A percentile compares a stretch with the other conserved stretches of the same genome.
phyloP scores from a whole-genome alignment of 2,113 vertebrate genomes.

The Bagarius yarrelli region DNA sequence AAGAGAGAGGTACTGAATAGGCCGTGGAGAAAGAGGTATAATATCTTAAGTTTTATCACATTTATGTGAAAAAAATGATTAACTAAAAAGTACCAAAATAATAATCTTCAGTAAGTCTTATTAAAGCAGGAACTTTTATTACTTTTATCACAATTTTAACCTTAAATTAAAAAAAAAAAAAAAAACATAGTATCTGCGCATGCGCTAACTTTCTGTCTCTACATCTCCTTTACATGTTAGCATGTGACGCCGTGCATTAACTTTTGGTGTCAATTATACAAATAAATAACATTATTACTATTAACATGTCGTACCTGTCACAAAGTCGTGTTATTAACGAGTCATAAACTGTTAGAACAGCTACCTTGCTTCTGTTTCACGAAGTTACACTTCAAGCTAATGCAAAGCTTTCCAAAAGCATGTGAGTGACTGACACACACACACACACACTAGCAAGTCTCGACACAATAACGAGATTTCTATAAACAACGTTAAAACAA shows the following conservation, averaged over 20 bases:
- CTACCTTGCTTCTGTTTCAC: background rate
- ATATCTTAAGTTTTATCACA: too few relatives aligned
- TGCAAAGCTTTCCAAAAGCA: background rate
- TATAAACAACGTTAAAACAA: background rate
- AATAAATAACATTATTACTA: background rate
- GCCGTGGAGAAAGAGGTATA: too few relatives aligned
- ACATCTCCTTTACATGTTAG: background rate
- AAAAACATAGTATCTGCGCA: background rate
- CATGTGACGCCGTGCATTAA: background rate
- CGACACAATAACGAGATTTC: too few relatives aligned
- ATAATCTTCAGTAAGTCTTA: too few relatives aligned
- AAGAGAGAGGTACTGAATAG: too few relatives aligned
- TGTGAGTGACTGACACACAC: background rate
- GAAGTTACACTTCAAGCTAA: background rate
- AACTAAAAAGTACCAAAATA: too few relatives aligned
- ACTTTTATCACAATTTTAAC: background rate
- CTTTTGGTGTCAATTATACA: background rate
- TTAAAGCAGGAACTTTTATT: background rate
- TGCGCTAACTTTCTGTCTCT: conserved; percentile 14
- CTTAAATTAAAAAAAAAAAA: background rate
- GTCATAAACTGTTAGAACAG: conserved; percentile 6
- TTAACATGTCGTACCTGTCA: background rate
- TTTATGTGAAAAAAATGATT: too few relatives aligned
- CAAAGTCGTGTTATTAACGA: background rate
- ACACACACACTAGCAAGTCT: background rate